Evolutionary conservation across 2,888 invertebrate genomes (phyloP).

Genomic region (Cryptus viduatorius): DNA sequence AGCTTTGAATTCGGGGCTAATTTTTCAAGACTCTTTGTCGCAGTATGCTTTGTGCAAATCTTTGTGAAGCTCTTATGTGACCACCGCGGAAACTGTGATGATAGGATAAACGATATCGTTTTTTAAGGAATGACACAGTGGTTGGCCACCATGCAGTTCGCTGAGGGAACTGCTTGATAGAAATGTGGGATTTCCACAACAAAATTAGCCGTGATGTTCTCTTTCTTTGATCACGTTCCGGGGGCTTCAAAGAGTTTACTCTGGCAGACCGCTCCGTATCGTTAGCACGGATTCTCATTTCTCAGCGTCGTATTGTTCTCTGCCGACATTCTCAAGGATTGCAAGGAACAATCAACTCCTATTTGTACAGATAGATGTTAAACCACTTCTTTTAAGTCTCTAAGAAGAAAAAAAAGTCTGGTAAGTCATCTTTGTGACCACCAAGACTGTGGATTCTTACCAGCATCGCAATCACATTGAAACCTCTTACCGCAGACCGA

Average conservation of each 20-base stretch:
- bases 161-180: background rate
- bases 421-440: background rate
- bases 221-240: background rate
- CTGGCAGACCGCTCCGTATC: background rate
- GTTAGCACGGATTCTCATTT: background rate
- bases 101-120: background rate
- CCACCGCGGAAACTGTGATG: background rate
- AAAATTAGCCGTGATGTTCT: conserved; percentile 1
- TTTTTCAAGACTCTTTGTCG: conserved; percentile 9
- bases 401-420: background rate
- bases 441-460: background rate
- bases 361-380: background rate
- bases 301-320: background rate
- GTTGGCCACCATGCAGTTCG: background rate
- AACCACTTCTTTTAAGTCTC: background rate
- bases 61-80: background rate
- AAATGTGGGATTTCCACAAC: background rate
- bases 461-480: background rate
- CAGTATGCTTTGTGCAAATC: conserved; percentile 12
- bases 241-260: background rate
- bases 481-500: conserved; percentile 23
- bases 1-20: background rate
- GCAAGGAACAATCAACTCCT: background rate
- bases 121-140: background rate
- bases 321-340: background rate